These are phyloP conservation scores for Thymelicus lineola DNA, from an alignment of 2,888 invertebrate genomes.

Conservation along the genomic window DNA sequence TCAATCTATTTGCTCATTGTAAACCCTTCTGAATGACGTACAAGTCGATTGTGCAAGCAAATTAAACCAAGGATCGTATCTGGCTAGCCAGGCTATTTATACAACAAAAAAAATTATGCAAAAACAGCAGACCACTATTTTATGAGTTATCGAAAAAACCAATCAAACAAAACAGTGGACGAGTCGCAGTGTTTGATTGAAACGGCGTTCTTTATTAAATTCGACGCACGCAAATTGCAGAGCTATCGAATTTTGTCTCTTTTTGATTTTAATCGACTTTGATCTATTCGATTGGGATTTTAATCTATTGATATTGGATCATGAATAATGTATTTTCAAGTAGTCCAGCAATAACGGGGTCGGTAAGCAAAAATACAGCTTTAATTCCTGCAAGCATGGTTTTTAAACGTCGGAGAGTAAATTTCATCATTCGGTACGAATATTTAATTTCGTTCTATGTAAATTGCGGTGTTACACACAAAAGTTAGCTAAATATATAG, in stretches of 20 bases:
- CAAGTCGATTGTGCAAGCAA: too few relatives aligned
- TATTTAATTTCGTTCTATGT: too few relatives aligned
- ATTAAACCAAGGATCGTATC: too few relatives aligned
- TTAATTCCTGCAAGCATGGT: slow-evolving; percentile 13
- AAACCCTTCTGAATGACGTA: too few relatives aligned
- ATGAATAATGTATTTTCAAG: slow-evolving; percentile 39
- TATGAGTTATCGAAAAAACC: slow-evolving; percentile 32
- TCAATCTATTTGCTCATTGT: too few relatives aligned
- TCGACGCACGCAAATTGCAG: slow-evolving; percentile 35
- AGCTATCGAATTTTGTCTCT: slow-evolving; percentile 36
- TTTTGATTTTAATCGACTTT: slow-evolving; percentile 39
- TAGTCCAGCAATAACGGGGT: slow-evolving; percentile 29
- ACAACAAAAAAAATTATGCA: not conserved
- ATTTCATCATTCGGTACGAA: too few relatives aligned
- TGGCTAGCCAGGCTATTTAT: not conserved
- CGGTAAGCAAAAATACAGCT: slow-evolving; percentile 25
- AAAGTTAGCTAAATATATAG: too few relatives aligned
- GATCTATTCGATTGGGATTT: slow-evolving; percentile 38
- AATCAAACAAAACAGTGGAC: slow-evolving; percentile 33
- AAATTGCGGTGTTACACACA: too few relatives aligned
- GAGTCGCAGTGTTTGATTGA: slow-evolving; percentile 30
- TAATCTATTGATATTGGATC: slow-evolving; percentile 38
- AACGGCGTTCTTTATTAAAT: slow-evolving; percentile 35
- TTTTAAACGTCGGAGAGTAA: not conserved
- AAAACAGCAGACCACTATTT: slow-evolving; percentile 11